Percentiles rank a stretch among this genome's conserved stretches.
These are phyloP conservation scores for Rutilus rutilus DNA, from an alignment of 2,113 vertebrate genomes.

Conservation along the genomic window DNA sequence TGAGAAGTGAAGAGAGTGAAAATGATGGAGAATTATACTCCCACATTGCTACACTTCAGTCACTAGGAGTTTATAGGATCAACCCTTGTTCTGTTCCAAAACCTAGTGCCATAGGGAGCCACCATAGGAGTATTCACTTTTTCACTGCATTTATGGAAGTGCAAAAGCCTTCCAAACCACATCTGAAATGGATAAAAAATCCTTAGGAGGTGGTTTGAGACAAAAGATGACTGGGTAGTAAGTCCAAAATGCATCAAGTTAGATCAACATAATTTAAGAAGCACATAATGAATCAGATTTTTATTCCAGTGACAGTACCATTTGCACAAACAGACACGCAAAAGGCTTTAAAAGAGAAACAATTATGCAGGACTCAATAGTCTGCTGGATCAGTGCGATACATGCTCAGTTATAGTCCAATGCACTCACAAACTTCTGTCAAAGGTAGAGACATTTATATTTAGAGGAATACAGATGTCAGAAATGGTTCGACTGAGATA, in stretches of 20 bases:
- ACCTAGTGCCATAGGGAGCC: not conserved
- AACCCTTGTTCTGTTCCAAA: not conserved
- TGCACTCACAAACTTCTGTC: not conserved
- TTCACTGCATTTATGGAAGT: not conserved
- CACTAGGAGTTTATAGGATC: not conserved
- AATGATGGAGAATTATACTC: slow-evolving; percentile 11
- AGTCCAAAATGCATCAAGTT: not conserved
- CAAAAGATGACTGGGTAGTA: not conserved
- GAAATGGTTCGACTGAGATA: not conserved
- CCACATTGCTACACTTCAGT: slow-evolving; percentile 8
- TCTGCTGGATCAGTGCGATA: not conserved
- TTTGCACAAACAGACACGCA: not conserved
- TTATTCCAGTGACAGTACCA: not conserved
- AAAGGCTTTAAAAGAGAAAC: not conserved
- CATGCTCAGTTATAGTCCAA: not conserved
- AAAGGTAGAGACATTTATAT: slow-evolving; percentile 6
- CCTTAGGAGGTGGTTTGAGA: not conserved
- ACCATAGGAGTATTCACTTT: not conserved
- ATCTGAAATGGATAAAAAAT: not conserved
- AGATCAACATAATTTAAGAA: not conserved
- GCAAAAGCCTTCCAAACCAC: not conserved
- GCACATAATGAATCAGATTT: not conserved
- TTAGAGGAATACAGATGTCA: slow-evolving; percentile 12
- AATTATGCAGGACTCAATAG: not conserved
- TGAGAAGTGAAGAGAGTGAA: slow-evolving; percentile 11